Base-by-base conservation (phyloP, 2,113 vertebrate species). In the Misgurnus mizolepis region DNA sequence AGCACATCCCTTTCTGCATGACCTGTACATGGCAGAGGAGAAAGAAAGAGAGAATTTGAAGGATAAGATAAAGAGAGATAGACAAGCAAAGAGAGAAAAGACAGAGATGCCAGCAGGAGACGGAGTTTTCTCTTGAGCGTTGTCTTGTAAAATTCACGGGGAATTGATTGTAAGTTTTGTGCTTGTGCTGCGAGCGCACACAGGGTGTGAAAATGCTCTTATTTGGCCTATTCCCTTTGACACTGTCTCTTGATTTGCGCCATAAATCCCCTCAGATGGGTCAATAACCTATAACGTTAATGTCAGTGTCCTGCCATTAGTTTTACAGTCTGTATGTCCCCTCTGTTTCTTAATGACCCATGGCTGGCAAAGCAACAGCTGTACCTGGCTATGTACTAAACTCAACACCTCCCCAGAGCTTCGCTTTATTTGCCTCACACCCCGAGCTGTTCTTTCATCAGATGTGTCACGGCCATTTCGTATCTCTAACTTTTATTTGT, bases 221-320 rank as follows among this genome's bases (percentile, higher is more conserved):
- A 88, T 90, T 89, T 90, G 87, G 83, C 79, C 61, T 66, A 78
- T 78, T 85, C 66, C 83, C 83, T 87, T 83, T 88, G 83, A 87
- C 88, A 86, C 85, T 88, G 86, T 88, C 86, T 87, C 87, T 83
- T 81, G 82, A 89, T 82, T 88, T 88, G 86, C 79, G 80, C 88
- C 86, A 90, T 91, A 91, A 89, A 90, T 91, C 85, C 86, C 87
- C 87, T 89, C 77, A 90, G 90, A 90, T 87, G 70, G 78, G 89
- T 91, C 89, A 90, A 89, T 91, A 91, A 91, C 89, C 89, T 90
- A 89, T 88, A 91, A 90, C 86, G 88, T 90, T 91, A 89, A 91
- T 89, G 89, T 89, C 91, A 90, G 78, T 78, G 88, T 89, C 82
- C 87, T 87, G 83, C 86, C 88, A 82, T 90, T 88, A 87, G 85